phyloP scores from a whole-genome alignment of 2,888 invertebrate genomes.

The Apeira syringaria region DNA sequence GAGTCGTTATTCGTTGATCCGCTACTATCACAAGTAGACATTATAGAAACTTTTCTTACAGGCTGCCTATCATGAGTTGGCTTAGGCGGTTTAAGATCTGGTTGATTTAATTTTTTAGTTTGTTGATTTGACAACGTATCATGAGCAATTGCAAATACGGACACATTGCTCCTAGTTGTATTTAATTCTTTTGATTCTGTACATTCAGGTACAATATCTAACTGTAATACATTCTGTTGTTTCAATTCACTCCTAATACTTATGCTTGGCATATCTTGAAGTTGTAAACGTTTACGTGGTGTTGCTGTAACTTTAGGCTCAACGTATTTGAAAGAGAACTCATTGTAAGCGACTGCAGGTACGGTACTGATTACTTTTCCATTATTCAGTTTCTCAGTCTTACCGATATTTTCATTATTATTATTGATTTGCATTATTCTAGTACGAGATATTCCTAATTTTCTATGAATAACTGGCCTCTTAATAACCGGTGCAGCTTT shows the following conservation, averaged over 20 bases:
- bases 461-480: constrained; percentile 46
- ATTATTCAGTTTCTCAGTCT: constrained; percentile 44
- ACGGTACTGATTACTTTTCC: constrained; percentile 42
- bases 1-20: constrained; percentile 60
- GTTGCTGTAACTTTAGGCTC: constrained; percentile 42
- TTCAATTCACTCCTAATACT: constrained; percentile 77
- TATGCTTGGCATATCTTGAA: constrained; percentile 78
- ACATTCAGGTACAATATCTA: constrained; percentile 71
- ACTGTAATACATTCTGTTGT: constrained; percentile 74
- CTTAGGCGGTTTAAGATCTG: constrained; percentile 16
- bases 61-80: constrained; percentile 28
- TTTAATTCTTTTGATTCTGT: constrained; percentile 32
- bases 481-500: constrained; percentile 37
- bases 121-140: constrained; percentile 28
- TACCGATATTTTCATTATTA: constrained; percentile 37
- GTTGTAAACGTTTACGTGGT: constrained; percentile 48
- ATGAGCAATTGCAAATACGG: constrained; percentile 56
- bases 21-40: constrained; percentile 66
- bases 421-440: constrained; percentile 61
- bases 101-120: constrained; percentile 17
- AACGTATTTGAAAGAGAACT: constrained; percentile 55
- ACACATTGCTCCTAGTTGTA: constrained; percentile 49
- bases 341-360: constrained; percentile 60
- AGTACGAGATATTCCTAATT: constrained; percentile 55
- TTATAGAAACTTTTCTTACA: constrained; percentile 60